A percentile compares a stretch with the other conserved stretches of the same genome.
These are phyloP conservation scores for Sorex fumeus DNA, from an alignment of 2,113 vertebrate species.

Conservation along the genomic window DNA sequence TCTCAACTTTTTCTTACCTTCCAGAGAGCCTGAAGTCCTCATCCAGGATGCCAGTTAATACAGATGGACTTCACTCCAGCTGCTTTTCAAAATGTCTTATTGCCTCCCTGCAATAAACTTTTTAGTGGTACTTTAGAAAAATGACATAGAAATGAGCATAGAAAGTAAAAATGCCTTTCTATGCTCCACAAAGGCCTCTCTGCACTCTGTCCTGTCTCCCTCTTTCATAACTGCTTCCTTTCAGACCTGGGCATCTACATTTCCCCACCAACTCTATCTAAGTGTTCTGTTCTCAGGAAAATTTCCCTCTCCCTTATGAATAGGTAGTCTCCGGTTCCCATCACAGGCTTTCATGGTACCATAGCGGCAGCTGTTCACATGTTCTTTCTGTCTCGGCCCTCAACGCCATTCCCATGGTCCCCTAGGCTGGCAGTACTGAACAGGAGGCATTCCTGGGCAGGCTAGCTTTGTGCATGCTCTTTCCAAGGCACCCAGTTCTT, in stretches of 20 bases:
- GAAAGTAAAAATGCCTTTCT: not conserved
- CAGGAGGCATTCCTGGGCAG: not conserved
- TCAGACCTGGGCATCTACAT: not conserved
- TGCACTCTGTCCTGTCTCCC: not conserved
- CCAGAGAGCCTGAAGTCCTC: not conserved
- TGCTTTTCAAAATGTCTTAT: conserved; percentile 30
- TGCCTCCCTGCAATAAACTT: conserved; percentile 12
- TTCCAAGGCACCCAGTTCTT: not conserved
- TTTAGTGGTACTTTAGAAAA: conserved; percentile 4
- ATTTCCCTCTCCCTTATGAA: not conserved
- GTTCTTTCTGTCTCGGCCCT: not conserved
- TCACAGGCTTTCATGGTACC: not conserved
- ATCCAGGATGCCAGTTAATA: not conserved
- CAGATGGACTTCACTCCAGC: not conserved
- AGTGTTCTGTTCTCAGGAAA: conserved; percentile 27
- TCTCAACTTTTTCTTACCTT: conserved; percentile 26
- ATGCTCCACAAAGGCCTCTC: not conserved
- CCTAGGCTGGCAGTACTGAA: not conserved
- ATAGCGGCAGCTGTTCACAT: not conserved
- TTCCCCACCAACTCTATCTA: not conserved
- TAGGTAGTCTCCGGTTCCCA: not conserved
- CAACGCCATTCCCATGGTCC: too few species aligned
- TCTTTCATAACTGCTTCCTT: not conserved
- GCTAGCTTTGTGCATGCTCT: not conserved
- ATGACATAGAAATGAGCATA: conserved; percentile 23